phyloP scores from a whole-genome alignment of 2,888 invertebrate species.

The Argynnis bischoffii region DNA sequence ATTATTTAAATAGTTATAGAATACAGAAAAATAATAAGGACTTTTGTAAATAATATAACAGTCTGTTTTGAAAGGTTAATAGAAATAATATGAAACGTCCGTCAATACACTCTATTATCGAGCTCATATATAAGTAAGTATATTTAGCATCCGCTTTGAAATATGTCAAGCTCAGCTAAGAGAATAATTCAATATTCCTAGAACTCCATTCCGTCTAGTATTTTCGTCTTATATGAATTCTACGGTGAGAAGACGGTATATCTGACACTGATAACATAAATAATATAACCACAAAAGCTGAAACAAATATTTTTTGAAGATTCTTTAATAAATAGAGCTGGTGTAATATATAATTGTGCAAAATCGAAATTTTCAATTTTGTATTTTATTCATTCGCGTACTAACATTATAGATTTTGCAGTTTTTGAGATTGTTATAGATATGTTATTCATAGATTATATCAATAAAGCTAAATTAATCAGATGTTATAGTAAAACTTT shows the following conservation, averaged over 20 bases:
- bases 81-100: not conserved
- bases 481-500: slow-evolving; percentile 2
- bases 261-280: not conserved
- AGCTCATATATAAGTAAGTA: not conserved
- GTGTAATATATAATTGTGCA: too few species aligned
- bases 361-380: too few species aligned
- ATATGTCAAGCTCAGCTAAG: slow-evolving; percentile 15
- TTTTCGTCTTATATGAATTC: slow-evolving; percentile 13
- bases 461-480: too few species aligned
- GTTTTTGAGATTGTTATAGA: too few species aligned
- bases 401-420: too few species aligned
- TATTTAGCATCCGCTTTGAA: slow-evolving; percentile 11
- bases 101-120: not conserved
- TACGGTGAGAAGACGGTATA: not conserved
- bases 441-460: too few species aligned
- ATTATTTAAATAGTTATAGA: too few species aligned
- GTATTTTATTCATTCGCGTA: too few species aligned
- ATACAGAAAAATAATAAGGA: too few species aligned
- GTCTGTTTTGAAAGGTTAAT: too few species aligned
- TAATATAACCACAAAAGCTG: not conserved
- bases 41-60: too few species aligned
- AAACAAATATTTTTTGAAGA: not conserved
- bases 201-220: slow-evolving; percentile 1
- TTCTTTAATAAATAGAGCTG: too few species aligned
- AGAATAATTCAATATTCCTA: slow-evolving; percentile 14